Base-by-base conservation (phyloP, 2,888 invertebrate species). In the Morpho deidamia region DNA sequence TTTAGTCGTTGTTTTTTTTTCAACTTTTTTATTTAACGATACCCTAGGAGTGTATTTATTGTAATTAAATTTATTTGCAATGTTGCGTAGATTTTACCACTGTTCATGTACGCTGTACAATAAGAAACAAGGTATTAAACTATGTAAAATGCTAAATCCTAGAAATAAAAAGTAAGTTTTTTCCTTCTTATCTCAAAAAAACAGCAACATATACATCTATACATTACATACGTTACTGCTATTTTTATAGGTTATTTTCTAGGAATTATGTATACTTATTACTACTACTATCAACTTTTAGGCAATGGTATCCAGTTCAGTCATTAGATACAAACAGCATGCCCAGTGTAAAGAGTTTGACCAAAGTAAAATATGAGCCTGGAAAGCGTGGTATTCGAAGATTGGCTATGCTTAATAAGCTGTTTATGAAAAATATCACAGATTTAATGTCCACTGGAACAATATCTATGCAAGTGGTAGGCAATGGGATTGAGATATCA, bases 361-460 rank as follows among this genome's bases (percentile, higher is more conserved):
- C 83, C 1, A 90, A 84, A 66, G 84, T 83, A 11, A 76, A 83
- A 53, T 76, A 86, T 66, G 90, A 90, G 52, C 91, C 90, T 33
- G 86, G 88, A 9, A 91, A 92, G 44, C 83, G 87, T 9, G 91
- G 90, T 8, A 76, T 82, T 0, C 91, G 93, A 40, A 90, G 96
- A 65, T 83, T 92, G 14, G 82, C 90, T 1, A 93, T 95, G 60
- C 78, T 96, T 1, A 96, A 96, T 74, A 95, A 95, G 78, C 71
- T 96, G 46, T 96, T 96, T 67, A 96, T 96, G 95, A 91, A 92
- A 65, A 89, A 95, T 56, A 93, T 96, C 8, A 95, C 95, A 0
- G 96, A 95, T 73, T 78, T 95, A 35, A 91, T 96, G 91, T 92
- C 94, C 1, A 94, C 94, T 0, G 95, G 95, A 1, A 92, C 93